Conservation (phyloP, 1,140 invertebrate species). For the Papilio machaon region DNA sequence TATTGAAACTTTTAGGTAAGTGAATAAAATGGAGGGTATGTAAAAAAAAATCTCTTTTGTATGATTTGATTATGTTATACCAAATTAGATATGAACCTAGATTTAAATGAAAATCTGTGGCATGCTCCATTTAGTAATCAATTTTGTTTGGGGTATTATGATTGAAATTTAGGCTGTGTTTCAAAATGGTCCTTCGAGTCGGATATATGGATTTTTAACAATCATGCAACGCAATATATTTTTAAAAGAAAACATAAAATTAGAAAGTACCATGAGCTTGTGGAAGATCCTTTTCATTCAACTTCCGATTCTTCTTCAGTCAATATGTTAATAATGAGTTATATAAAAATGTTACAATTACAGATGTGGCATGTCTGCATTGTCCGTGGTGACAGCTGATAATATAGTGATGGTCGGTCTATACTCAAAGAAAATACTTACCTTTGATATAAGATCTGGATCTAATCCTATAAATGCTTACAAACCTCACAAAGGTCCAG, state of each 20-base stretch:
- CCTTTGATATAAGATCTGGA: slow-evolving; percentile 67
- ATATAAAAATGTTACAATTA: slow-evolving; percentile 41
- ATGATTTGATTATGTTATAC: background rate
- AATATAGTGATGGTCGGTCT: slow-evolving; percentile 69
- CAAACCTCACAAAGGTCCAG: slow-evolving; percentile 69
- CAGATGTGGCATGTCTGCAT: slow-evolving; percentile 74
- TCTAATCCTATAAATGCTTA: slow-evolving; percentile 57
- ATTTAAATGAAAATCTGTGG: too few species aligned
- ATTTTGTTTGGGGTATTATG: too few species aligned
- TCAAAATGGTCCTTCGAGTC: background rate
- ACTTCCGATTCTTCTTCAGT: too few species aligned
- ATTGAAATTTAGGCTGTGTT: background rate
- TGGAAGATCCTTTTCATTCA: too few species aligned
- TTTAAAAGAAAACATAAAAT: background rate
- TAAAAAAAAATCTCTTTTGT: background rate
- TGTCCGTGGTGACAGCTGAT: slow-evolving; percentile 66
- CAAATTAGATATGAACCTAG: background rate
- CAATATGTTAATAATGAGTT: background rate
- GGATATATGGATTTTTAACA: background rate
- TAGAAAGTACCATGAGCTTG: too few species aligned
- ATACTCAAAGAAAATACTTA: slow-evolving; percentile 71
- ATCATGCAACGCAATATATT: background rate
- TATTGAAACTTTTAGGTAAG: slow-evolving; percentile 70
- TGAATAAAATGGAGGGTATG: slow-evolving; percentile 32
- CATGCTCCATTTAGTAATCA: too few species aligned